phyloP scores from a whole-genome alignment of 2,888 invertebrate species.

The Ethmia dodecea region DNA sequence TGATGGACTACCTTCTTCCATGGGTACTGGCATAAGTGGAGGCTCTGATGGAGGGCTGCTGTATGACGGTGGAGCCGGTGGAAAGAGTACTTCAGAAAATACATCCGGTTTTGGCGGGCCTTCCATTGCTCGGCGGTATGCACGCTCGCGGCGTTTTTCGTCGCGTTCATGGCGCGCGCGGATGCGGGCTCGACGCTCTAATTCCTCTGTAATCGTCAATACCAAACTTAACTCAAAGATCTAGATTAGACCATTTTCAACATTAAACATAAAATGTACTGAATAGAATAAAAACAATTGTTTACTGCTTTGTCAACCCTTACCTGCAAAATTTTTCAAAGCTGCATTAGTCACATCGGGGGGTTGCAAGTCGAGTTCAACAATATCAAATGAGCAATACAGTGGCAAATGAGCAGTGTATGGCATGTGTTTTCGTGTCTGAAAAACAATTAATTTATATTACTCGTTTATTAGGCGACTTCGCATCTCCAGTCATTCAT shows the following conservation, averaged over 20 bases:
- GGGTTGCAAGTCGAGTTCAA: conserved; percentile 88
- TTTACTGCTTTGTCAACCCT: conserved; percentile 5
- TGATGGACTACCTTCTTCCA: conserved; percentile 18
- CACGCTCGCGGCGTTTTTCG: conserved; percentile 87
- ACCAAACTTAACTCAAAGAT: background rate
- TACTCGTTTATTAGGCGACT: too few relatives aligned
- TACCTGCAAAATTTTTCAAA: conserved; percentile 83
- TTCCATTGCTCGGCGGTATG: conserved; percentile 84
- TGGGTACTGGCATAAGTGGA: background rate
- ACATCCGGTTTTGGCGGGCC: conserved; percentile 81
- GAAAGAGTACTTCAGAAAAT: conserved; percentile 66
- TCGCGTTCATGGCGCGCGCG: conserved; percentile 86
- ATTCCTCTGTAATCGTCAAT: conserved; percentile 76
- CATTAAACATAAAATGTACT: background rate
- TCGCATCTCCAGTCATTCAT: too few relatives aligned
- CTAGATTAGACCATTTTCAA: background rate
- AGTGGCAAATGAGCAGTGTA: conserved; percentile 93
- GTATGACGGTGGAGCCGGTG: conserved; percentile 37
- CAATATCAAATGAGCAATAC: conserved; percentile 93
- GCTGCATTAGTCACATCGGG: conserved; percentile 84
- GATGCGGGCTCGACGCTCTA: conserved; percentile 82
- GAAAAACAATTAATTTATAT: too few relatives aligned
- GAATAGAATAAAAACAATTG: too few relatives aligned
- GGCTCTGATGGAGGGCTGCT: conserved; percentile 16
- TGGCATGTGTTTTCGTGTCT: conserved; percentile 79